A percentile compares a stretch with the other conserved stretches of the same genome.
Conservation (phyloP, 2,113 vertebrate species). For the Perca flavescens region DNA sequence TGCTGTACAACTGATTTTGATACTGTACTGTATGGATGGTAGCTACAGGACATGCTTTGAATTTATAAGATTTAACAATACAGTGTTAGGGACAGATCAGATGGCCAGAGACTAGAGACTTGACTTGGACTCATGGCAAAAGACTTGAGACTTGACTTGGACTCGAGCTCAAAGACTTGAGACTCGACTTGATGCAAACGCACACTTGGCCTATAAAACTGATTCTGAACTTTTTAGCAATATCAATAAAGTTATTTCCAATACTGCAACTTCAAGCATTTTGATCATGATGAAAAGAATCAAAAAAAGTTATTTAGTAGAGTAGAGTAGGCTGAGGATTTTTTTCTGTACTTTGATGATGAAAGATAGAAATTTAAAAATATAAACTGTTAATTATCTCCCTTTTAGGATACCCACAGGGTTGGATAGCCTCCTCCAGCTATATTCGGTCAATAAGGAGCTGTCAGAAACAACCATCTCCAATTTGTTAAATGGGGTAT, state of each 20-base stretch:
- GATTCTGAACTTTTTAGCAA: no score
- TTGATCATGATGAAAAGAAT: background rate
- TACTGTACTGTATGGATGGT: no score
- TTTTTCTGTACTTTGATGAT: slow-evolving; percentile 19
- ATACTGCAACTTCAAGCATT: background rate
- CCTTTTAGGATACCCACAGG: background rate
- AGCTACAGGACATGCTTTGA: no score
- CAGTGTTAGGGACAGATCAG: no score
- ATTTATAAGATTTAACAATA: no score
- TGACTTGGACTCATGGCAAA: no score
- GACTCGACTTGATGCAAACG: no score
- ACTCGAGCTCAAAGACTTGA: no score
- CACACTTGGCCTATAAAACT: no score
- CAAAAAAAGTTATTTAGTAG: background rate
- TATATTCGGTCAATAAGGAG: background rate
- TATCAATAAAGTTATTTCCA: background rate
- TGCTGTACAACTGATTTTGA: no score
- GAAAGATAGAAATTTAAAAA: background rate
- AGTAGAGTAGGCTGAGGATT: background rate
- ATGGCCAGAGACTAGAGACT: no score
- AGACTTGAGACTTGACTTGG: no score
- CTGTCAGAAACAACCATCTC: background rate
- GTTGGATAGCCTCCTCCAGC: slow-evolving; percentile 16
- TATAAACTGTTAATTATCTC: slow-evolving; percentile 31
- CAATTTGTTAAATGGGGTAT: slow-evolving; percentile 30